phyloP scores from a whole-genome alignment of 2,888 invertebrate species.

The Arenicola marina region DNA sequence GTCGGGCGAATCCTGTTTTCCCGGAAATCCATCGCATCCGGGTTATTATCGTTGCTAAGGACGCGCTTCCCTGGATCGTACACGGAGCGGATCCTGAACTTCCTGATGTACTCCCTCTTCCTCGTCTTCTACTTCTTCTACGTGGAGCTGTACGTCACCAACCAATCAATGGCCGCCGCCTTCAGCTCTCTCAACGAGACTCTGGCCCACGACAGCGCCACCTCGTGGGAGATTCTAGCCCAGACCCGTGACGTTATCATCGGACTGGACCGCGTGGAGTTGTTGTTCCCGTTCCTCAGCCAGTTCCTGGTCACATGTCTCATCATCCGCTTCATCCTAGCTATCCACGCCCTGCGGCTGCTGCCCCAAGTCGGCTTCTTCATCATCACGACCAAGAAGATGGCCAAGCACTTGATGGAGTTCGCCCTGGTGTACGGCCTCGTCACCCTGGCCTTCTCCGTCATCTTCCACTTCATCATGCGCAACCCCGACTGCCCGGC shows the following conservation, averaged over 20 bases:
- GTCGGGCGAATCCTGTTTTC: too few relatives aligned
- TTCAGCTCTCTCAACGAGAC: background rate
- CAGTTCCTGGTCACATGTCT: background rate
- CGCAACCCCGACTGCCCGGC: background rate
- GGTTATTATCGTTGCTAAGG: background rate
- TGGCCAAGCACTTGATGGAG: constrained; percentile 2
- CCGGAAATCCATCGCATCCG: background rate
- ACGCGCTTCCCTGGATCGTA: background rate
- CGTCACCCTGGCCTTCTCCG: background rate
- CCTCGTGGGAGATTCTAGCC: too few relatives aligned
- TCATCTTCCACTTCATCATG: constrained; percentile 5
- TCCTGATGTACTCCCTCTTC: background rate
- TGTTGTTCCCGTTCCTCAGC: background rate
- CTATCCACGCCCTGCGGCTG: constrained; percentile 5
- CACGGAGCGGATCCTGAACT: background rate
- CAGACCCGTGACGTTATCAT: background rate
- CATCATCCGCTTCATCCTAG: constrained; percentile 3
- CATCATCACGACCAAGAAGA: constrained; percentile 8
- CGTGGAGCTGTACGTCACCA: background rate
- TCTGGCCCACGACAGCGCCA: background rate
- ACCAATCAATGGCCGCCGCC: background rate
- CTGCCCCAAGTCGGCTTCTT: constrained; percentile 8
- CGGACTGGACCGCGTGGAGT: background rate
- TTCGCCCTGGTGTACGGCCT: constrained; percentile 4
- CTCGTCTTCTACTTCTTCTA: background rate